A percentile compares a stretch with the other conserved stretches of the same genome.
Evolutionary conservation across 64 coral and sea anemone species (phyloP).

Genomic region (Dendrophyllia cribrosa): DNA sequence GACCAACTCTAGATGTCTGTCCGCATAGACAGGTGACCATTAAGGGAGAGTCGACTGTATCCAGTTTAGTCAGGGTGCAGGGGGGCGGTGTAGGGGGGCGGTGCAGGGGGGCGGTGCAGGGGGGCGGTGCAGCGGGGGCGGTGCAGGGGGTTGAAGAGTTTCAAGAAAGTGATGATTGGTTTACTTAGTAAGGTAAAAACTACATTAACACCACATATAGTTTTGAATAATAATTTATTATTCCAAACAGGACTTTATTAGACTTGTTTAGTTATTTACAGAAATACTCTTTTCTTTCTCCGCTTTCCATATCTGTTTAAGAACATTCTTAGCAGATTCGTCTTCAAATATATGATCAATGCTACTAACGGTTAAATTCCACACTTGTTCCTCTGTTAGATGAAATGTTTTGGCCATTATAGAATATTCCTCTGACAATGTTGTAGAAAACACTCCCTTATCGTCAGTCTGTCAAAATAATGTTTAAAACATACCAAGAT

Average conservation of each 20-base stretch:
- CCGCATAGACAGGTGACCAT: too few relatives aligned
- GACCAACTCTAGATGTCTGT: too few relatives aligned
- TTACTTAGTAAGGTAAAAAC: too few relatives aligned
- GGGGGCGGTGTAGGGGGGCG: too few relatives aligned
- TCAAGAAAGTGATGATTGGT: too few relatives aligned
- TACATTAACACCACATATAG: too few relatives aligned
- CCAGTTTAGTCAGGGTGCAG: too few relatives aligned
- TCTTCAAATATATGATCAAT: constrained; percentile 75
- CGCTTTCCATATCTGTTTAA: constrained; percentile 61
- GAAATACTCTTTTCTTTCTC: constrained; percentile 57
- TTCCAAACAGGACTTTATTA: neutral
- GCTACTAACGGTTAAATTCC: constrained; percentile 71
- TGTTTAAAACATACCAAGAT: neutral
- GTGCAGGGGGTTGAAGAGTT: too few relatives aligned
- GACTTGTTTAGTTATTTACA: neutral
- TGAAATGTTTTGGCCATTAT: constrained; percentile 74
- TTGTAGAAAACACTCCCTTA: constrained; percentile 88
- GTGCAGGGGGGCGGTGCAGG: too few relatives aligned
- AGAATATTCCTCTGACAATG: constrained; percentile 80
- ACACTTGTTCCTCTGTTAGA: constrained; percentile 74
- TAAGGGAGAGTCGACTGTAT: too few relatives aligned
- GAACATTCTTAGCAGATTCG: constrained; percentile 51
- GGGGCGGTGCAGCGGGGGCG: too few relatives aligned
- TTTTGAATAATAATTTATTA: too few relatives aligned
- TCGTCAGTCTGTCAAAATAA: constrained; percentile 82